These are phyloP conservation scores for Neodon shergylaensis DNA, from an alignment of 2,113 vertebrate species.

Conservation along the genomic window DNA sequence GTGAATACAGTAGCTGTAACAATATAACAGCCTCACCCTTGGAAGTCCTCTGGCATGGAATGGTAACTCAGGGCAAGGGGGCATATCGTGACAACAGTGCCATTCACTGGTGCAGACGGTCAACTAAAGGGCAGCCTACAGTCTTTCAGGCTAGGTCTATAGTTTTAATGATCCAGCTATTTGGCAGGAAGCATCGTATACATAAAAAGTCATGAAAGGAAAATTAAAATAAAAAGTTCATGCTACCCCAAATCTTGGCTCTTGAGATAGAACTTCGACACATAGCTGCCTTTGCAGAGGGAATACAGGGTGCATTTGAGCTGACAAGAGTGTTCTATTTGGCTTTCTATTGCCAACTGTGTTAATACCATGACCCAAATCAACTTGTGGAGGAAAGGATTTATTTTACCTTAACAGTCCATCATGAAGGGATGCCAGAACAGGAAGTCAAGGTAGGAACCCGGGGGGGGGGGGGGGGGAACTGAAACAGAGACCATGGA, in stretches of 20 bases:
- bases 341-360: neutral
- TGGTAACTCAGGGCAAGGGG: conserved; percentile 84
- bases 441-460: neutral
- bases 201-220: conserved; percentile 77
- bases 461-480: no score
- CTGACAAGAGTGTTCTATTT: neutral
- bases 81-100: conserved; percentile 83
- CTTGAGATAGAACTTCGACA: conserved; percentile 33
- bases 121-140: conserved; percentile 86
- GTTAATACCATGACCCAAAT: neutral
- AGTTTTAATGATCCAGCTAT: conserved; percentile 80
- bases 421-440: neutral
- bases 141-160: conserved; percentile 82
- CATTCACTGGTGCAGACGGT: conserved; percentile 88
- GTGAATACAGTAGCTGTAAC: conserved; percentile 80
- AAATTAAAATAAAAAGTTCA: conserved; percentile 77
- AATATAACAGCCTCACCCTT: conserved; percentile 84
- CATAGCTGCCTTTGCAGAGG: conserved; percentile 24
- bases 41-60: conserved; percentile 82
- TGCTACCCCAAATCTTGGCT: conserved; percentile 76
- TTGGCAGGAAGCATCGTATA: conserved; percentile 82
- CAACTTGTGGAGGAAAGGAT: neutral
- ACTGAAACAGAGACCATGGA: neutral
- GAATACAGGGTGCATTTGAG: neutral
- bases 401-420: neutral